Evolutionary conservation across 1,140 invertebrate genomes (phyloP), one percentile per base, ranked within the genome.

Genomic region (Rhagoletis zephyria): DNA sequence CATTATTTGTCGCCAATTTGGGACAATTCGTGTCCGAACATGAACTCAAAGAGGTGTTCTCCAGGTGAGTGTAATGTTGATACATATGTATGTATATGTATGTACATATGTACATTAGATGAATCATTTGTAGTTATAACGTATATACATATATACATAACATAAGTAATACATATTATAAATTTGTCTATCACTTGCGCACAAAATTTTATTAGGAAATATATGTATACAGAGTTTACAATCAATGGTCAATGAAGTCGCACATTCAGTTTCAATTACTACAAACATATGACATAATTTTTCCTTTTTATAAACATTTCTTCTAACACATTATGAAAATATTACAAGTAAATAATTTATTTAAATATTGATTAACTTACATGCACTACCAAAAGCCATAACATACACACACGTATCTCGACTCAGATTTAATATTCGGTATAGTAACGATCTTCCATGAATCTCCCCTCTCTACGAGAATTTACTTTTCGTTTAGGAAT

Each of bases 31-130:
- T 98, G 90, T 98, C 97, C 86, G 98, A 99, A 93, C 97, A 99
- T 92, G 98, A 99, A 94, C 95, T 99, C 88, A 99, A 99, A 94
- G 97, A 99, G 94, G 97, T 99, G 92, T 99, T 99, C 94, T 97
- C 96, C 95, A 98, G 97, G 98, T 99, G 94, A 95, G 94, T 94
- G 9, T 48, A 70, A 60, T 70, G 45, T 59, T 70, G 7, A 64
- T 14, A 16, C 3, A 56, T 9, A 87, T 87, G 48, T 81, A 9
- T 60, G 51, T 56, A 7, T 56, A 30, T 56, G 5, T 56, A 7
- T 56, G 10, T 56, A 10, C 51, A 7, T 56, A 56, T 56, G 5
- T 56, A 56, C 51, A 10, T 56, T 30, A 30, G 30, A 30, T 56
- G 51, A 5, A 10, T 7, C 51, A 3, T 56, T 56, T 56, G 10